These are phyloP conservation scores for Poecilia picta DNA, from an alignment of 2,797 vertebrate genomes.

Conservation along the genomic window DNA sequence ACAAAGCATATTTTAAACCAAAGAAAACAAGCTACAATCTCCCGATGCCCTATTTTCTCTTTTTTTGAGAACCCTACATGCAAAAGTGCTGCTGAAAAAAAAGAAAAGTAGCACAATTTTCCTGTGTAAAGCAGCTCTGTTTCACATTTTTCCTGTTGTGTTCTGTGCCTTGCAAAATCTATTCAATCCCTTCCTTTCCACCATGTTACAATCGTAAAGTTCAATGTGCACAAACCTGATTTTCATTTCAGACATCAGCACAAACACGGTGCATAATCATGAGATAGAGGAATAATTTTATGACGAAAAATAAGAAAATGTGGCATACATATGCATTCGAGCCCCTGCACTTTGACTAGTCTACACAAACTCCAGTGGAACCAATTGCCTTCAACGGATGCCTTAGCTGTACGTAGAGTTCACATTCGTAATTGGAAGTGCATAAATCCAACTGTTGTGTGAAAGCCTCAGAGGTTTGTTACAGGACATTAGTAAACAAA, in stretches of 20 bases:
- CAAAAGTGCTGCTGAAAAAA: conserved; percentile 8
- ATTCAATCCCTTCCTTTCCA: not conserved
- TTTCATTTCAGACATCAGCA: not conserved
- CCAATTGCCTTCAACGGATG: not conserved
- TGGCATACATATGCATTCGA: not conserved
- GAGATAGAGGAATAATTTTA: not conserved
- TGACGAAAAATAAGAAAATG: not conserved
- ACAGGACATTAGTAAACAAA: not conserved
- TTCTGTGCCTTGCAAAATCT: not conserved
- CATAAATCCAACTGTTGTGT: not conserved
- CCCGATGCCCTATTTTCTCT: conserved; percentile 3
- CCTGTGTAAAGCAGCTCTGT: not conserved
- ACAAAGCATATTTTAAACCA: conserved; percentile 31
- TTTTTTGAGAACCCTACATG: conserved; percentile 16
- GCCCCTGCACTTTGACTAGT: not conserved
- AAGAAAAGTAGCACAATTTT: not conserved
- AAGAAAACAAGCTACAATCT: conserved; percentile 31
- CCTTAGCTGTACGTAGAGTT: not conserved
- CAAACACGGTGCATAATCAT: not conserved
- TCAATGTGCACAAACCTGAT: not conserved
- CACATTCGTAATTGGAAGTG: not conserved
- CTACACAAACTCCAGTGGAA: not conserved
- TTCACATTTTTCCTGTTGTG: not conserved
- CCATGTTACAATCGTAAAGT: not conserved
- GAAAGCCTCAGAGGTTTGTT: not conserved